phyloP scores from a whole-genome alignment of 1,140 invertebrate genomes.

The Neodiprion virginianus region DNA sequence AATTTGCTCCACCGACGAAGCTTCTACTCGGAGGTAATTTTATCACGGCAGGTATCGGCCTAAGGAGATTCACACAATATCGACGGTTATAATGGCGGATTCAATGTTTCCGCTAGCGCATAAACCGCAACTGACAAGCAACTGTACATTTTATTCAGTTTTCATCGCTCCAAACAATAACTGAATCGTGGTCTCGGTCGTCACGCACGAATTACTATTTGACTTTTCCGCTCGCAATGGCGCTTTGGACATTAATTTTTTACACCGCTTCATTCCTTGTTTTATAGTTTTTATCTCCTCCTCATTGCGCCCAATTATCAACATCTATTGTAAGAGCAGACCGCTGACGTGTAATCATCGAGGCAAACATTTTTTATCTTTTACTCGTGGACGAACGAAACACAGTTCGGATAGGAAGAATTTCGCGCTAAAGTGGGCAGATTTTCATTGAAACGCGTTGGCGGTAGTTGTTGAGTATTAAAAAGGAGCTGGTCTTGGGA shows the following conservation, averaged over 20 bases:
- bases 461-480: background rate
- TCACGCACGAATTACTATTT: background rate
- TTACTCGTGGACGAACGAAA: background rate
- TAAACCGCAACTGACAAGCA: background rate
- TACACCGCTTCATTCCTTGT: background rate
- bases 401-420: background rate
- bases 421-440: background rate
- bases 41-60: background rate
- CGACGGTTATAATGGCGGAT: too few species aligned
- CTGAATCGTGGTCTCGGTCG: background rate
- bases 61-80: background rate
- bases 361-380: background rate
- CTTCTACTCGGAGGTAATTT: background rate
- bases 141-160: background rate
- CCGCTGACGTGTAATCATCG: background rate
- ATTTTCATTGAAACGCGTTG: constrained; percentile 3
- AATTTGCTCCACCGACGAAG: too few species aligned
- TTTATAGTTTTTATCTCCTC: background rate
- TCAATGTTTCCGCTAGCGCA: background rate
- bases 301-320: background rate
- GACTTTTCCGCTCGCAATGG: too few species aligned
- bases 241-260: background rate
- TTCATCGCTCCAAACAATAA: background rate
- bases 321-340: background rate
- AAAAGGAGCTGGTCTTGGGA: background rate